These are phyloP conservation scores for Cataglyphis hispanica DNA, from an alignment of 1,140 invertebrate genomes.

Conservation along the genomic window DNA sequence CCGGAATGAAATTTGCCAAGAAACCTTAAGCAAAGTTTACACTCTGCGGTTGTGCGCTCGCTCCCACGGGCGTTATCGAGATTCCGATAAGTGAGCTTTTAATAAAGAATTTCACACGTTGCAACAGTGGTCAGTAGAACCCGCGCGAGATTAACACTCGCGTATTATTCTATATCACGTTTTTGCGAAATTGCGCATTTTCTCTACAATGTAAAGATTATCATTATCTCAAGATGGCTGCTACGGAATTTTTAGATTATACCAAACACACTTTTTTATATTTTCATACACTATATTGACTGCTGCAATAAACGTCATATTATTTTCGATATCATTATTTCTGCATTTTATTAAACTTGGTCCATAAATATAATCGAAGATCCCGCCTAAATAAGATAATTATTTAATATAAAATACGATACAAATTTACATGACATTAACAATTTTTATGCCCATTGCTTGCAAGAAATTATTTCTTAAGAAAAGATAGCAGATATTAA, in stretches of 20 bases:
- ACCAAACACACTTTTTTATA: too few species aligned
- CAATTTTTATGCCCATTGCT: background rate
- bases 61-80: conserved; percentile 33
- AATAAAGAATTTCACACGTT: conserved; percentile 48
- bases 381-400: background rate
- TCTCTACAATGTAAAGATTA: background rate
- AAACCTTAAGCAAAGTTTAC: conserved; percentile 57
- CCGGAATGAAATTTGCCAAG: conserved; percentile 49
- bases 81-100: conserved; percentile 43
- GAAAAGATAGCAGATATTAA: background rate
- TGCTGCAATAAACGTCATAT: too few species aligned
- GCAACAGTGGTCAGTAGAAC: background rate
- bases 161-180: background rate
- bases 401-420: background rate
- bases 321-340: background rate
- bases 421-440: background rate
- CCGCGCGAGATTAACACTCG: background rate
- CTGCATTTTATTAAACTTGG: background rate
- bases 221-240: background rate
- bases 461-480: background rate
- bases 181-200: conserved; percentile 1
- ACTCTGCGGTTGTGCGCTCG: background rate
- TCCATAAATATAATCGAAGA: background rate
- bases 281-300: too few species aligned
- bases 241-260: background rate